phyloP scores from a whole-genome alignment of 2,113 vertebrate species.

The Apeltes quadracus region DNA sequence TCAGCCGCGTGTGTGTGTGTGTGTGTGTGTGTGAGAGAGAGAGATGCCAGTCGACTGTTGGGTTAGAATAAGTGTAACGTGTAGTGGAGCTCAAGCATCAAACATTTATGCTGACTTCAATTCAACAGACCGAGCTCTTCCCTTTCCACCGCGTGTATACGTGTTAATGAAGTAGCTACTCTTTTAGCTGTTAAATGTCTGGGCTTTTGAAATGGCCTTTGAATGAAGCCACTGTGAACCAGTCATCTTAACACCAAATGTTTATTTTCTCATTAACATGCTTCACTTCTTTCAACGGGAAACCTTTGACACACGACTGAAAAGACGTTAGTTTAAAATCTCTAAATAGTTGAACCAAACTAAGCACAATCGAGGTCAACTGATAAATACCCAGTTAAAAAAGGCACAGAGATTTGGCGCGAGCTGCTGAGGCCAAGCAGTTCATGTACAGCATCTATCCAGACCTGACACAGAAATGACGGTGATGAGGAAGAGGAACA shows the following conservation, averaged over 20 bases:
- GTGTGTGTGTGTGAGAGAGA: not conserved
- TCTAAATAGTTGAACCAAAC: conserved; percentile 6
- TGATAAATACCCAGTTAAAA: too few relatives aligned
- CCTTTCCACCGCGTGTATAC: too few relatives aligned
- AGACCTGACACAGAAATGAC: conserved; percentile 17
- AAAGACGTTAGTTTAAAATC: not conserved
- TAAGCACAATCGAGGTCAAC: conserved; percentile 1
- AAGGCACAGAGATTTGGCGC: not conserved
- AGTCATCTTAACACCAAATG: conserved; percentile 4
- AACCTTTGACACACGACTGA: not conserved
- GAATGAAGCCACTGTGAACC: not conserved
- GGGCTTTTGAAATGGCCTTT: not conserved
- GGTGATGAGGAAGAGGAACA: conserved; percentile 33
- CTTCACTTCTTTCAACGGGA: conserved; percentile 5
- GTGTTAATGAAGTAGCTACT: not conserved
- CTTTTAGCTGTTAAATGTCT: conserved; percentile 10
- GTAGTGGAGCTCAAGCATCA: conserved; percentile 47
- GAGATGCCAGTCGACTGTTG: conserved; percentile 22
- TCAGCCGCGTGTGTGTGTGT: conserved; percentile 51
- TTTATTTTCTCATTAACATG: not conserved
- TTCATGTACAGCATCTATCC: not conserved
- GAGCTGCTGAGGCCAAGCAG: conserved; percentile 11
- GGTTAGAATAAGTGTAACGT: conserved; percentile 52
- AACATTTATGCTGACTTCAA: conserved; percentile 66
- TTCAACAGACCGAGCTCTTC: conserved; percentile 36